Percentiles rank a stretch among this genome's conserved stretches.
These are phyloP conservation scores for Macropis europaea DNA, from an alignment of 2,888 invertebrate genomes.

Conservation along the genomic window DNA sequence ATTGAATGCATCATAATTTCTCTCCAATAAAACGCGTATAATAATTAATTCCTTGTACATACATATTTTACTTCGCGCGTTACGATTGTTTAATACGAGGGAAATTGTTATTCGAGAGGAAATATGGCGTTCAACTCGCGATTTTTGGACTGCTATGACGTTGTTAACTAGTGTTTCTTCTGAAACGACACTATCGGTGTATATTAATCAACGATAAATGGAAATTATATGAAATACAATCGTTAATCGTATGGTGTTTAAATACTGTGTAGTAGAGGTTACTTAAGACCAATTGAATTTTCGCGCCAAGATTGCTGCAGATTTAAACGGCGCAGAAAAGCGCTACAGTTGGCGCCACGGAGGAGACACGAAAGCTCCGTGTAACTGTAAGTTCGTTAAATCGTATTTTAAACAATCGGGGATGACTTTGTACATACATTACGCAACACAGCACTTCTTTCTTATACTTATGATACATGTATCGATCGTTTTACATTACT, in stretches of 20 bases:
- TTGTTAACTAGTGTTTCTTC: slow-evolving; percentile 7
- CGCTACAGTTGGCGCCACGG: background rate
- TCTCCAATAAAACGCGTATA: background rate
- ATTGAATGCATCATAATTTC: slow-evolving; percentile 23
- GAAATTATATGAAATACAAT: slow-evolving; percentile 4
- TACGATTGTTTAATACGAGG: background rate
- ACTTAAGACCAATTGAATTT: slow-evolving; percentile 5
- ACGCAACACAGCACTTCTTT: background rate
- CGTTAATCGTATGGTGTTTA: slow-evolving; percentile 7
- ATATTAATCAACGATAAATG: slow-evolving; percentile 3
- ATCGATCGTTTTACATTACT: background rate
- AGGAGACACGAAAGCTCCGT: background rate
- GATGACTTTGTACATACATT: background rate
- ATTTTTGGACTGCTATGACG: slow-evolving; percentile 4
- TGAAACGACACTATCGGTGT: slow-evolving; percentile 1
- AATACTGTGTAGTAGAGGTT: background rate
- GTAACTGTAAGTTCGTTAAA: background rate
- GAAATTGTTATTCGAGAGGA: slow-evolving; percentile 12
- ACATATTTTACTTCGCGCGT: slow-evolving; percentile 3
- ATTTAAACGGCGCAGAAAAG: background rate
- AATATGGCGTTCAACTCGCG: slow-evolving; percentile 3
- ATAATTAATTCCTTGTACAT: background rate
- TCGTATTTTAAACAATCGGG: background rate
- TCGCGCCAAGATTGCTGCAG: background rate
- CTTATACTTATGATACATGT: background rate